phyloP scores from a whole-genome alignment of 2,113 vertebrate genomes.

The Pipra filicauda region DNA sequence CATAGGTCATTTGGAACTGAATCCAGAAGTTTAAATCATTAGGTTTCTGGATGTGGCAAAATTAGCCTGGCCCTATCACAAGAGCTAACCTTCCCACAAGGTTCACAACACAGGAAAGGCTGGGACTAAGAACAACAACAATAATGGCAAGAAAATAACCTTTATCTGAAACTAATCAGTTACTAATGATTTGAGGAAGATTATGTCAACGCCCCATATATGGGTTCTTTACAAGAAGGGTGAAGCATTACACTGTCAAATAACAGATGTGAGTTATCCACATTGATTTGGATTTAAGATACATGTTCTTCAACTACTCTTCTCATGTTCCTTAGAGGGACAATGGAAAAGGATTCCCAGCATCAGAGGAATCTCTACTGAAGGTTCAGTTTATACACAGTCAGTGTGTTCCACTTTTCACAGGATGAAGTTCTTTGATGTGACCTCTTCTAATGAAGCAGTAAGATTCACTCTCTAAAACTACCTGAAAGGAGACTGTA shows the following conservation, averaged over 20 bases:
- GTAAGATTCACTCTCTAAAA: background rate
- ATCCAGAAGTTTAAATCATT: background rate
- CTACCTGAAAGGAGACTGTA: background rate
- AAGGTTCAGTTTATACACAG: background rate
- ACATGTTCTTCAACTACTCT: background rate
- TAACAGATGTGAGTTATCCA: background rate
- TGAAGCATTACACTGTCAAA: background rate
- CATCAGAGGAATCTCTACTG: background rate
- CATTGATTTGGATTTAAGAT: background rate
- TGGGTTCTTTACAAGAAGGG: background rate
- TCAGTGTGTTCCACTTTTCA: background rate
- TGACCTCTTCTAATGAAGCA: background rate
- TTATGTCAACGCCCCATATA: background rate
- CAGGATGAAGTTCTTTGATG: background rate
- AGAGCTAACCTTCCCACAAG: background rate
- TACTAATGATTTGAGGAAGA: background rate
- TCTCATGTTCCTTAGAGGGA: background rate
- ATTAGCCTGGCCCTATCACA: background rate
- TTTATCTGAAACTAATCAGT: background rate
- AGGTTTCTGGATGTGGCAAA: background rate
- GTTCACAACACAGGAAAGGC: background rate
- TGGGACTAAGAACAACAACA: background rate
- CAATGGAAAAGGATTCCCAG: background rate
- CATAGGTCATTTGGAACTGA: background rate
- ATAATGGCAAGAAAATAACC: background rate